Percentiles rank a stretch among this genome's conserved stretches.
These are phyloP conservation scores for Myiopsitta monachus DNA, from an alignment of 2,113 vertebrate species.

Conservation along the genomic window DNA sequence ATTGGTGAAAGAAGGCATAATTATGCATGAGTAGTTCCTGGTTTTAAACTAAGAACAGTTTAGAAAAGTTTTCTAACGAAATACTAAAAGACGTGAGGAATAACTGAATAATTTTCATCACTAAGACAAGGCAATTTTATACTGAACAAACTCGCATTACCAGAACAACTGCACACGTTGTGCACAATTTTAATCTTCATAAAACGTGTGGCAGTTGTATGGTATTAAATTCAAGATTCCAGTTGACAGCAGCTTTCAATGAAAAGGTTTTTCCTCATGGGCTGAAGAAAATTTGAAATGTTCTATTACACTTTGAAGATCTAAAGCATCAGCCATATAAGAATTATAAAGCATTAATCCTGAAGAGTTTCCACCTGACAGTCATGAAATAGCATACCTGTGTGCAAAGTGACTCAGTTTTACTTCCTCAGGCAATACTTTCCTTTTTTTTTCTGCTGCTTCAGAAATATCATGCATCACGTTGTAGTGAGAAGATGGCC, in stretches of 20 bases:
- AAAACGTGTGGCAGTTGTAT: slow-evolving; percentile 72
- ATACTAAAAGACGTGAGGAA: background rate
- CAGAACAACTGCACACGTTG: slow-evolving; percentile 44
- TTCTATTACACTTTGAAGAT: slow-evolving; percentile 80
- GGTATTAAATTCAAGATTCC: slow-evolving; percentile 72
- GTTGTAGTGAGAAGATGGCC: slow-evolving; percentile 59
- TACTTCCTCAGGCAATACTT: slow-evolving; percentile 73
- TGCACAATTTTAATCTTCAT: slow-evolving; percentile 75
- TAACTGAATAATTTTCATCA: background rate
- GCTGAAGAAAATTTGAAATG: slow-evolving; percentile 78
- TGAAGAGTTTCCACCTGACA: slow-evolving; percentile 76
- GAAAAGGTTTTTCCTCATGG: slow-evolving; percentile 76
- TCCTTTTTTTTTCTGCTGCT: slow-evolving; percentile 61
- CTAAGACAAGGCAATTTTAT: slow-evolving; percentile 22
- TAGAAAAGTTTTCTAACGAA: slow-evolving; percentile 19
- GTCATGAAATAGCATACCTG: slow-evolving; percentile 75
- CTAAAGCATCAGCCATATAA: slow-evolving; percentile 74
- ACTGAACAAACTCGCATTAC: background rate
- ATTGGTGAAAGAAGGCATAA: slow-evolving; percentile 39
- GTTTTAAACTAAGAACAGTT: slow-evolving; percentile 21
- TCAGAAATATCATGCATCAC: slow-evolving; percentile 72
- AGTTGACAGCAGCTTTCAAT: slow-evolving; percentile 75
- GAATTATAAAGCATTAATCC: slow-evolving; percentile 82
- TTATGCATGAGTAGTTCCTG: slow-evolving; percentile 15
- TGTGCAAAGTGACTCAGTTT: slow-evolving; percentile 75